Conservation (phyloP, 2,888 invertebrate species). For the Ichneumoninae sp. region DNA sequence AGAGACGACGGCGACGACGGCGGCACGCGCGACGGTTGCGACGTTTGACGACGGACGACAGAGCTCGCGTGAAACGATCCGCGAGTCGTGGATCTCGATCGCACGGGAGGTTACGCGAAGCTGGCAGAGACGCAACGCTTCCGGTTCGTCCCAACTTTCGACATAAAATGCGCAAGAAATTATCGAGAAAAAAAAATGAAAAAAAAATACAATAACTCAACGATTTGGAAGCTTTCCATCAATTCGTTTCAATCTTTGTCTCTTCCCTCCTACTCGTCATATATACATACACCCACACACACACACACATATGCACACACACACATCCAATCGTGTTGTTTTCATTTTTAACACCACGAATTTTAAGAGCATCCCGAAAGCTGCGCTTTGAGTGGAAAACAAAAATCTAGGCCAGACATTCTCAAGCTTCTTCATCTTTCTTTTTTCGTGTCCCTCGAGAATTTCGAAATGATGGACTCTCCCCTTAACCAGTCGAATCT, state of each 20-base stretch:
- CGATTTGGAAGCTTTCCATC: conserved; percentile 1
- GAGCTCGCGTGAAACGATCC: background rate
- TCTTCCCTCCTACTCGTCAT: conserved; percentile 6
- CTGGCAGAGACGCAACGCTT: background rate
- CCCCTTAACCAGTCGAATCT: background rate
- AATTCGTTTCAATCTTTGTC: background rate
- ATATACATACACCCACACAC: conserved; percentile 1
- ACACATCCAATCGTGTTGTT: background rate
- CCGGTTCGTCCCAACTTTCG: conserved; percentile 1
- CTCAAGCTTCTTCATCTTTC: background rate
- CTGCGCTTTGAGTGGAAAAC: background rate
- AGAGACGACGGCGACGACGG: conserved; percentile 39
- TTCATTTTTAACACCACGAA: background rate
- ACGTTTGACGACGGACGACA: background rate
- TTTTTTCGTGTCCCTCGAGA: background rate
- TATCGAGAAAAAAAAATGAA: background rate
- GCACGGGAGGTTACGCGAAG: background rate
- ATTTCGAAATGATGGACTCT: background rate
- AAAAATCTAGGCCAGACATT: conserved; percentile 32
- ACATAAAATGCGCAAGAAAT: conserved; percentile 2
- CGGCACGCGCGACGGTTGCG: conserved; percentile 16
- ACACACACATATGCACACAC: background rate
- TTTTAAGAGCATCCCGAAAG: background rate
- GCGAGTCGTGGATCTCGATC: background rate
- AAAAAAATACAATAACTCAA: background rate